Conservation (phyloP, 2,797 vertebrate species). For the Mionectes olivaceus region DNA sequence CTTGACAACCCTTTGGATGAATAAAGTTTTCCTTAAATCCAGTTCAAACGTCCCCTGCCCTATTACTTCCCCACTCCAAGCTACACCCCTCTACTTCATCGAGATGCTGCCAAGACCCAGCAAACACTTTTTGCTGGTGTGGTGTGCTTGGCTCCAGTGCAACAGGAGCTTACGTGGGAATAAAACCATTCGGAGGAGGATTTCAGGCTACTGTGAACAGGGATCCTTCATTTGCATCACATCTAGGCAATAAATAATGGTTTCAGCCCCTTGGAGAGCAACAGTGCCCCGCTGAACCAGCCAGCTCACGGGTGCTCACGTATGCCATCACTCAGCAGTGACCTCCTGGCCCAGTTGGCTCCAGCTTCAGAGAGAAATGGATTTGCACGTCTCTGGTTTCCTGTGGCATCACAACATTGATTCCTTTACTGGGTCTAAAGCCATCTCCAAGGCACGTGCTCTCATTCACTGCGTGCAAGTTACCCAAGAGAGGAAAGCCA, state of each 20-base stretch:
- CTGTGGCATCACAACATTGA: background rate
- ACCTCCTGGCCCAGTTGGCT: background rate
- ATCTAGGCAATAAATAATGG: background rate
- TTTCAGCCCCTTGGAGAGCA: background rate
- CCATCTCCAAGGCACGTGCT: background rate
- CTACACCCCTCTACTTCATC: background rate
- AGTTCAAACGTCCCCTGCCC: background rate
- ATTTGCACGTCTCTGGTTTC: background rate
- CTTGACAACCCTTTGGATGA: background rate
- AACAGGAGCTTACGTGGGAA: background rate
- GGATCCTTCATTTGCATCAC: background rate
- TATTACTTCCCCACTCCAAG: background rate
- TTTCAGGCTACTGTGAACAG: background rate
- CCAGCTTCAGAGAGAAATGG: background rate
- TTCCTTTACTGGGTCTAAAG: background rate
- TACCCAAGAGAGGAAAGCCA: background rate
- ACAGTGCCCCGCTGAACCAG: background rate
- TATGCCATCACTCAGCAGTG: background rate
- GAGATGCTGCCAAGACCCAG: background rate
- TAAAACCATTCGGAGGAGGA: background rate
- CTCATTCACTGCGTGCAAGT: background rate
- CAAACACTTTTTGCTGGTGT: background rate
- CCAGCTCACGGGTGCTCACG: rapidly evolving
- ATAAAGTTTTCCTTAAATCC: background rate
- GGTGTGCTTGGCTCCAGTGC: background rate